Base-by-base conservation (phyloP, 2,797 vertebrate species). In the Schizothorax lantsangensis region DNA sequence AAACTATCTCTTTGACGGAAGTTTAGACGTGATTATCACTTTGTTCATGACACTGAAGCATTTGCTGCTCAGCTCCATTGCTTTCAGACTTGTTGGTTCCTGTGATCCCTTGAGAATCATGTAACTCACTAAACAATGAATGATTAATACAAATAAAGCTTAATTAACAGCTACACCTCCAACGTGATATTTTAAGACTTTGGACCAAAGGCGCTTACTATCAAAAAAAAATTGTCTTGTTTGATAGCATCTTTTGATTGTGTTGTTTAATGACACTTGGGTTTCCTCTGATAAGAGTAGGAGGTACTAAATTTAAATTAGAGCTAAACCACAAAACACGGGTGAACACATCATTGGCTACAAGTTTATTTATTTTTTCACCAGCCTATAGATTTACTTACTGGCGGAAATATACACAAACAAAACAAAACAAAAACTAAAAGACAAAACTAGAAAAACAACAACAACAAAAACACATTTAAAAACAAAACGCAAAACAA, bases 21-120 rank as follows among this genome's bases (percentile, higher is more conserved):
- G 75, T 73, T 78, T 49, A 38, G 10, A 62, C 1, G 40, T 3
- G 19, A 84, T 72, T 72, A 59, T 26, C 2, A 5, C 49, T 59
- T 79, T 45, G 86, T 33, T 64, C 23, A 21, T 72, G 45, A 78
- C 66, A 72, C 19, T 19, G 52, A 68, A 47, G 83, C 68, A 52
- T 84, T 80, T 47, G 36, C 40, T 43, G 62, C 78, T 77, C 69
- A 30, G 26, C 12, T 68, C 19, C 47, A 36, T 72, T 52, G 14
- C 69, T 26, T 79, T 57, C 12, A 40, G 9, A 47, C 40, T 64
- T 43, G 47, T 85, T 75, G 57, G 47, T 26, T 86, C 81, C 72
- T 86, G 86, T 3, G 10, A 40, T 84, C 75, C 62, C 75, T 52
- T 80, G 75, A 84, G 77, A 84, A 84, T 33, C 52, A 57, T 74